These are phyloP conservation scores for Germaria angustata DNA, from an alignment of 2,888 invertebrate species.

Conservation along the genomic window DNA sequence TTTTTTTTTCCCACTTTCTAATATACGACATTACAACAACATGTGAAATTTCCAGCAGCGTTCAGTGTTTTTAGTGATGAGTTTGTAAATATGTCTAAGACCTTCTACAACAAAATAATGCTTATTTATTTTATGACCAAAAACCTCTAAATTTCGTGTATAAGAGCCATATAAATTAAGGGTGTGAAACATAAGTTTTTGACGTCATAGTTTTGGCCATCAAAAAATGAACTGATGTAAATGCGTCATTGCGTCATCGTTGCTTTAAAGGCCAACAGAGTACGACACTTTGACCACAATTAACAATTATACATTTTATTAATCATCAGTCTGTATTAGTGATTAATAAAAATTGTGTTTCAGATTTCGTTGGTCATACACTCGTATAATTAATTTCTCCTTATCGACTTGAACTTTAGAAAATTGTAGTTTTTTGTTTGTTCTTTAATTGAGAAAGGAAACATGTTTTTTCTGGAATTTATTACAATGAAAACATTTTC, in stretches of 20 bases:
- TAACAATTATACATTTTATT: too few species aligned
- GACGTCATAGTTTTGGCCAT: background rate
- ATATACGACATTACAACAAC: background rate
- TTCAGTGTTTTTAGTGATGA: background rate
- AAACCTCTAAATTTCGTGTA: background rate
- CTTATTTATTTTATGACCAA: background rate
- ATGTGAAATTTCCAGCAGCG: background rate
- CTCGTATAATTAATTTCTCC: too few species aligned
- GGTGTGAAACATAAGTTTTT: background rate
- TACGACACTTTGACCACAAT: background rate
- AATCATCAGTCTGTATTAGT: too few species aligned
- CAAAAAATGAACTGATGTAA: background rate
- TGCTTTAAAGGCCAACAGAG: background rate
- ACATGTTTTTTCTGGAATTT: too few species aligned
- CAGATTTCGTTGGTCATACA: too few species aligned
- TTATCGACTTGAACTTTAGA: too few species aligned
- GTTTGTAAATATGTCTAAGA: background rate
- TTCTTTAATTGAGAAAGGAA: too few species aligned
- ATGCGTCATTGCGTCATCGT: background rate
- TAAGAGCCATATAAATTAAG: background rate
- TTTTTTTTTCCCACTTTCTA: too few species aligned
- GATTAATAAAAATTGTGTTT: too few species aligned
- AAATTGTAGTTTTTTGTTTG: too few species aligned
- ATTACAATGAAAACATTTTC: too few species aligned
- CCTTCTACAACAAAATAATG: background rate